A percentile compares a stretch with the other conserved stretches of the same genome.
Evolutionary conservation across 2,113 vertebrate species (phyloP).

Genomic region (Tragelaphus scriptus): DNA sequence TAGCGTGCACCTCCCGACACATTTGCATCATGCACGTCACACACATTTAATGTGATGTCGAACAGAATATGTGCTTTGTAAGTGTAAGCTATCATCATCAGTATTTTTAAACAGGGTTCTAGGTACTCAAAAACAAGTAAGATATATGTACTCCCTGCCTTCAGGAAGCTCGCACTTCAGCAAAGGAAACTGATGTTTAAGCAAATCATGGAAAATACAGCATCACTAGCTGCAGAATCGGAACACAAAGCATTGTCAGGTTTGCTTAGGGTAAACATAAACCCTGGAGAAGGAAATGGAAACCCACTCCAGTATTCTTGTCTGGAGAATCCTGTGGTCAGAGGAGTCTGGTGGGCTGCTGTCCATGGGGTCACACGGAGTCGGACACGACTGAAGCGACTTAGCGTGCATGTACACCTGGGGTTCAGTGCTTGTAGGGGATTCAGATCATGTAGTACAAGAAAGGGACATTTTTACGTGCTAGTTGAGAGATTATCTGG

Average conservation of each 20-base stretch:
- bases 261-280: neutral
- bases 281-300: neutral
- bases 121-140: neutral
- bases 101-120: neutral
- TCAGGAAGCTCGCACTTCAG: neutral
- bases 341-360: neutral
- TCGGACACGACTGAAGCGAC: rapidly evolving
- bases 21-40: neutral
- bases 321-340: neutral
- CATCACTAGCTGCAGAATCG: neutral
- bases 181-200: neutral
- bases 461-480: neutral
- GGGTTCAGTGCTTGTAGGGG: neutral
- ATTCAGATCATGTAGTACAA: neutral
- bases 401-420: neutral
- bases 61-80: neutral
- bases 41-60: neutral
- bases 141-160: neutral
- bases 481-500: neutral
- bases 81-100: neutral
- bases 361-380: neutral
- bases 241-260: neutral
- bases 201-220: neutral
- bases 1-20: neutral
- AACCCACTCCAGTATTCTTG: neutral